Base-by-base conservation (phyloP, 1,140 invertebrate species). In the Scaptomyza hsui region DNA sequence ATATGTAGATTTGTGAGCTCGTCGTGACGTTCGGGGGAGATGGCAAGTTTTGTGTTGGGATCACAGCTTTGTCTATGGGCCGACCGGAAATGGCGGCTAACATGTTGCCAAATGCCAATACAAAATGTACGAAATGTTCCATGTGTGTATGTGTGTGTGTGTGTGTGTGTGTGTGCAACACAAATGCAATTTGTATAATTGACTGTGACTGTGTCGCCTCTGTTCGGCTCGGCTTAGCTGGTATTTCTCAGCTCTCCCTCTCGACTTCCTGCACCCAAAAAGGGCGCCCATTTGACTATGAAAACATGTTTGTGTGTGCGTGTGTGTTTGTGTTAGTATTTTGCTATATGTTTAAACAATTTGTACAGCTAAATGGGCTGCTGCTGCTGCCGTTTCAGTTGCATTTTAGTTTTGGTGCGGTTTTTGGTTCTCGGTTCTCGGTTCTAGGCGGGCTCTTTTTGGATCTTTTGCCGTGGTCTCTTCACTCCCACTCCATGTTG, bases 121-220 rank as follows among this genome's bases (percentile, higher is more conserved):
- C 69, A 59, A 65, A 72, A 37, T 65, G 48, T 65, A 9, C 57
- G n/a, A 13, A 16, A n/a, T 15, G 49, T 53, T 65, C 7, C 10
- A 9, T 35, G 37, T 45, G 60, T 41, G 13, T 42, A 7, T 29
- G 44, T 37, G 16, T 60, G 44, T 59, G 51, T 42, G 52, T 15
- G 45, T 37, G 19, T 13, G 26, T 51, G 53, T 47, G 24, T 41
- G 26, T 19, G 63, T 56, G 73, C 73, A 72, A 77, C 62, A 74
- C 78, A 81, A 86, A 85, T 85, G 81, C 81, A 85, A 85, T 86
- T 85, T 85, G 81, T 86, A 85, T 85, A 85, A 85, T 85, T 85
- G 81, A 85, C 81, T 85, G 81, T 86, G 80, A 85, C 79, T 83
- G 75, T 83, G 75, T 70, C 65, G 48, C 64, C 75, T 67, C 44